phyloP scores from a whole-genome alignment of 2,797 vertebrate genomes.

The Sebastes hopkinsi region DNA sequence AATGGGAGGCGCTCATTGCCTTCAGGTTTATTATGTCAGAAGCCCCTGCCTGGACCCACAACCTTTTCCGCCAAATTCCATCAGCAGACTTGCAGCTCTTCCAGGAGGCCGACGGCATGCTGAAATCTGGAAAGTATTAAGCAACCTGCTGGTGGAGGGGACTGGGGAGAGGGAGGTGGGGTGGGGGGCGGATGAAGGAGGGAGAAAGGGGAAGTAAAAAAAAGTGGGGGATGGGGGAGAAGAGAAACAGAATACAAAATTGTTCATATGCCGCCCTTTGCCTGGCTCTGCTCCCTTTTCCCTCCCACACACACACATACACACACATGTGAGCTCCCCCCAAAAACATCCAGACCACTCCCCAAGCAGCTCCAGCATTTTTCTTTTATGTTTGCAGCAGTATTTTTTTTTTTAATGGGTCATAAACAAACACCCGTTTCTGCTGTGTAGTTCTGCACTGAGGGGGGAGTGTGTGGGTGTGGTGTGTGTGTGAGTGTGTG shows the following conservation, averaged over 20 bases:
- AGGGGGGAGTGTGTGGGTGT: conserved; percentile 13
- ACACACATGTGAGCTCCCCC: conserved; percentile 17
- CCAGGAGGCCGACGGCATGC: conserved; percentile 76
- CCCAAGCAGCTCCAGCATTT: conserved; percentile 49
- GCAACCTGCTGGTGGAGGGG: conserved; percentile 83
- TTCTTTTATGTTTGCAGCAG: conserved; percentile 59
- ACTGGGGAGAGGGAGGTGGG: conserved; percentile 45
- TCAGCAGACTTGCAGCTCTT: conserved; percentile 77
- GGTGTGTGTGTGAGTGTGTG: conserved; percentile 6
- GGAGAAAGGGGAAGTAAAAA: conserved; percentile 45
- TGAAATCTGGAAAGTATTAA: conserved; percentile 88
- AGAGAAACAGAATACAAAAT: conserved; percentile 75
- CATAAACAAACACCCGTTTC: conserved; percentile 68
- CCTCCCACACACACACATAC: conserved; percentile 23
- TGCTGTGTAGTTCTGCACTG: conserved; percentile 32
- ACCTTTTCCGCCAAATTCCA: conserved; percentile 80
- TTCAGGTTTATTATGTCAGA: conserved; percentile 53
- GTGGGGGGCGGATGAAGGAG: conserved; percentile 12
- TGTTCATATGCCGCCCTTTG: conserved; percentile 73
- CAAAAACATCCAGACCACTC: conserved; percentile 62
- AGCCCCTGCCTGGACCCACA: conserved; percentile 59
- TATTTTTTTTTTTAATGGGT: conserved; percentile 59
- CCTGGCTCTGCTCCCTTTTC: conserved; percentile 47
- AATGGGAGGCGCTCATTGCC: conserved; percentile 73
- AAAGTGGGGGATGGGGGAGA: conserved; percentile 69